Evolutionary conservation across 2,888 invertebrate species (phyloP).

Genomic region (Drosophila mettleri): DNA sequence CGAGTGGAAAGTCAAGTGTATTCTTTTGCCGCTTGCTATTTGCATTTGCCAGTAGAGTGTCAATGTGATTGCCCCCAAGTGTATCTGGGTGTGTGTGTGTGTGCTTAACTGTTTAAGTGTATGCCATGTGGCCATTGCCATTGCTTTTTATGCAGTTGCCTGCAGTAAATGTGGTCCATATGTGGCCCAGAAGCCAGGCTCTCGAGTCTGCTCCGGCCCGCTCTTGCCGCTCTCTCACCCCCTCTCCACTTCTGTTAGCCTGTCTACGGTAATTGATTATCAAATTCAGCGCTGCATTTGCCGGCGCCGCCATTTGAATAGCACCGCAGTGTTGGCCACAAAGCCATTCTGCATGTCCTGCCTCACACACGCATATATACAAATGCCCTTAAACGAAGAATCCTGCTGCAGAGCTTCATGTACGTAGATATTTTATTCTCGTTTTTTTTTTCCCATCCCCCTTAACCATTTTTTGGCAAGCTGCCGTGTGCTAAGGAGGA

Average conservation of each 20-base stretch:
- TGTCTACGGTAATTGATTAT: slow-evolving; percentile 72
- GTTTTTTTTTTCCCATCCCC: slow-evolving; percentile 37
- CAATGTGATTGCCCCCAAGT: slow-evolving; percentile 45
- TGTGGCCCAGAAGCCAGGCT: slow-evolving; percentile 39
- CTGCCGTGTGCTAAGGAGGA: slow-evolving; percentile 18
- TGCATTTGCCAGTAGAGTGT: slow-evolving; percentile 35
- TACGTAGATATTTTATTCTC: slow-evolving; percentile 17
- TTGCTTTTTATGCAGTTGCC: slow-evolving; percentile 46
- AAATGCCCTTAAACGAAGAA: slow-evolving; percentile 9
- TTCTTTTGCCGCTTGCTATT: slow-evolving; percentile 49
- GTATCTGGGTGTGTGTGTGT: slow-evolving; percentile 10
- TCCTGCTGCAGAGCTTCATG: slow-evolving; percentile 18
- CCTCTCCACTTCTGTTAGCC: slow-evolving; percentile 10
- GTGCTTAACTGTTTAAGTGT: slow-evolving; percentile 20
- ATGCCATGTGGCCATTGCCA: slow-evolving; percentile 33
- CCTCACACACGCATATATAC: slow-evolving; percentile 7
- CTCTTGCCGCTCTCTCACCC: background rate
- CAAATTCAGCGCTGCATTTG: slow-evolving; percentile 73
- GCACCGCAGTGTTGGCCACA: slow-evolving; percentile 41
- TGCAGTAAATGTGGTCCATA: slow-evolving; percentile 58
- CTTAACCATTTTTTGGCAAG: slow-evolving; percentile 53
- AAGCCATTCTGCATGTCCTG: slow-evolving; percentile 34
- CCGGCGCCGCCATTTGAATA: slow-evolving; percentile 45
- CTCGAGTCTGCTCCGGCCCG: slow-evolving; percentile 2
- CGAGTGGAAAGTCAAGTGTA: slow-evolving; percentile 57